A percentile compares a stretch with the other conserved stretches of the same genome.
Conservation (phyloP, 2,113 vertebrate genomes). For the Strigops habroptila region DNA sequence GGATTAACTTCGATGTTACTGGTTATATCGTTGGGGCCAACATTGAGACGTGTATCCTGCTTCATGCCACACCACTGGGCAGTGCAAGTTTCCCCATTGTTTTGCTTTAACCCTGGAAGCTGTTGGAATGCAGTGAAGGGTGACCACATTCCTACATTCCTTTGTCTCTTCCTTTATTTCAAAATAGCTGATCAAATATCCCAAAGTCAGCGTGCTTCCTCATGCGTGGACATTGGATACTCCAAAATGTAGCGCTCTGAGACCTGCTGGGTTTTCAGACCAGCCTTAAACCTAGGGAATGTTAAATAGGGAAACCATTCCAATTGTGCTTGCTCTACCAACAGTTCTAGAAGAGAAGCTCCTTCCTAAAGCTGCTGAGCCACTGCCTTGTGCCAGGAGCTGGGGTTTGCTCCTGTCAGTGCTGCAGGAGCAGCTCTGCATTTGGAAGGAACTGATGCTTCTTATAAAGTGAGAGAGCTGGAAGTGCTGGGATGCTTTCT, state of each 20-base stretch:
- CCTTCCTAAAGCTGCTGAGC: not conserved
- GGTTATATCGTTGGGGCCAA: slow-evolving; percentile 99
- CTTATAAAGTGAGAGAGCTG: not conserved
- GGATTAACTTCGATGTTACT: slow-evolving; percentile 98
- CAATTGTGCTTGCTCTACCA: not conserved
- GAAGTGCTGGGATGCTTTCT: not conserved
- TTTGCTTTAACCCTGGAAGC: not conserved
- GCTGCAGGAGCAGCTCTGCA: not conserved
- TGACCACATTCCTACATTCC: not conserved
- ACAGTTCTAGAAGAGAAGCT: fast-evolving
- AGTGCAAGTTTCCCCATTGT: not conserved
- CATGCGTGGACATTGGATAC: not conserved
- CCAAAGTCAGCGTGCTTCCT: not conserved
- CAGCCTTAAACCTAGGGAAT: not conserved
- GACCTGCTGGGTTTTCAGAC: not conserved
- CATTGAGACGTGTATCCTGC: slow-evolving; percentile 98
- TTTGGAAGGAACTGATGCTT: not conserved
- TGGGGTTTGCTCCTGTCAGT: not conserved
- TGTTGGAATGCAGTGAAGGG: not conserved
- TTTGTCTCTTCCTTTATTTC: not conserved
- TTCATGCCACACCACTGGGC: not conserved
- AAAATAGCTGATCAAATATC: not conserved
- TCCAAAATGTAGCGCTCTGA: not conserved
- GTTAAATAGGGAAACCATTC: not conserved
- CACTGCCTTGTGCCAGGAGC: not conserved